Base-by-base conservation (phyloP, 2,113 vertebrate species). In the Smithornis capensis region DNA sequence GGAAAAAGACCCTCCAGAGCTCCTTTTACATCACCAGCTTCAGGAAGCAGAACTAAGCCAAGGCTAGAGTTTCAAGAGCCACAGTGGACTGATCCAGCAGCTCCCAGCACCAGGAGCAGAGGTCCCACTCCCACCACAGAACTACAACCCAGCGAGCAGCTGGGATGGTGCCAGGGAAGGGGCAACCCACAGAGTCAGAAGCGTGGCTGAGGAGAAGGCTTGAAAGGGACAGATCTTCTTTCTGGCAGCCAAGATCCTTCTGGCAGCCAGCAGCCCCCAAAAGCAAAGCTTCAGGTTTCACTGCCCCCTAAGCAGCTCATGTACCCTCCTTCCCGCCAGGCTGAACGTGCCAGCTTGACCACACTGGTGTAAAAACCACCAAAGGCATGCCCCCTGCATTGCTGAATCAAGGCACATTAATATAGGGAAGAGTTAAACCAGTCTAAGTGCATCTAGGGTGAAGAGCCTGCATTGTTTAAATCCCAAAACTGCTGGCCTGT, bases 11-110 rank as follows among this genome's bases (percentile, higher is more conserved):
- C 29, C 63, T 91, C 25, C 33, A 67, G 80, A 67, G 71, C 52
- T 77, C 52, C 68, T 95, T 85, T 83, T 85, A 67, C 57, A 83
- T 13, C 59, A 25, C 27, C 47, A 57, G n/a, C 45, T 33, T 16
- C 74, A 92, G 62, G 56, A 64, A 70, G 29, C 29, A 67, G 57
- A 70, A 74, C 83, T 59, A 77, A 83, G 65, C 38, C 22, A 52
- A 42, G 17, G 60, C 19, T 91, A 79, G 55, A 86, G 59, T 92
- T 92, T 89, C 71, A 94, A 77, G 17, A 89, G 64, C 50, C 50
- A 24, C 9, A 1, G 37, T 0, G 2, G 67, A 40, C 4, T 15
- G 15, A 83, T 28, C 49, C 0, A 0, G 62, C 70, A 76, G 64
- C 76, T 56, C 2, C 2, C 1, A 4, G 28, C 44, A 14, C 55